Percentiles rank a stretch among this genome's conserved stretches.
phyloP scores from a whole-genome alignment of 2,797 vertebrate species.

The Spea hammondii region DNA sequence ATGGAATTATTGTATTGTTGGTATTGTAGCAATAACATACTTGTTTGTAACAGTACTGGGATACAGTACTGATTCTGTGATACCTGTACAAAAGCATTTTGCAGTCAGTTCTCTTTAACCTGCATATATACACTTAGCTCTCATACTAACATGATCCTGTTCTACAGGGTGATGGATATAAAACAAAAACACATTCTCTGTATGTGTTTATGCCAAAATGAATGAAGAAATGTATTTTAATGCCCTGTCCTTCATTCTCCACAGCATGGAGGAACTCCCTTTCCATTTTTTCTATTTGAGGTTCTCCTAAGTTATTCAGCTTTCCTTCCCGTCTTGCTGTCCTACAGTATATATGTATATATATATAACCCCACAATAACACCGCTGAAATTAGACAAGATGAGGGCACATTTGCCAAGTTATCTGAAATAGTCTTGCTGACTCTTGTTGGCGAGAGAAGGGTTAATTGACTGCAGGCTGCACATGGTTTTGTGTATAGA shows the following conservation, averaged over 20 bases:
- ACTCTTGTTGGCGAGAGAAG: no score
- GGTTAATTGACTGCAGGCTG: no score
- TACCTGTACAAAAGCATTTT: background rate
- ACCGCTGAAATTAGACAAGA: no score
- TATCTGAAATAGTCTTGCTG: no score
- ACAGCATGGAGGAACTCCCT: background rate
- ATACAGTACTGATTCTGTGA: no score
- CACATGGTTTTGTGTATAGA: no score
- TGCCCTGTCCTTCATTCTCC: background rate
- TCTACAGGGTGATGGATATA: background rate
- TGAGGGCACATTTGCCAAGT: no score
- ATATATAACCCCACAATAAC: background rate
- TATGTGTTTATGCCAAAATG: background rate
- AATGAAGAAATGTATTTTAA: background rate
- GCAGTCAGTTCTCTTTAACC: background rate
- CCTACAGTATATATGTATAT: background rate
- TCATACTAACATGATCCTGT: background rate
- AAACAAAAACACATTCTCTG: background rate
- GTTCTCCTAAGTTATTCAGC: constrained; percentile 20
- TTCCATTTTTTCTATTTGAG: background rate
- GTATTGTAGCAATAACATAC: no score
- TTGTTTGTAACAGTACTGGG: no score
- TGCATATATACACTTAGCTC: background rate
- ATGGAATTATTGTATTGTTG: no score
- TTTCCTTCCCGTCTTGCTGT: background rate